These are phyloP conservation scores for Seriola aureovittata DNA, from an alignment of 2,113 vertebrate species.

Conservation along the genomic window DNA sequence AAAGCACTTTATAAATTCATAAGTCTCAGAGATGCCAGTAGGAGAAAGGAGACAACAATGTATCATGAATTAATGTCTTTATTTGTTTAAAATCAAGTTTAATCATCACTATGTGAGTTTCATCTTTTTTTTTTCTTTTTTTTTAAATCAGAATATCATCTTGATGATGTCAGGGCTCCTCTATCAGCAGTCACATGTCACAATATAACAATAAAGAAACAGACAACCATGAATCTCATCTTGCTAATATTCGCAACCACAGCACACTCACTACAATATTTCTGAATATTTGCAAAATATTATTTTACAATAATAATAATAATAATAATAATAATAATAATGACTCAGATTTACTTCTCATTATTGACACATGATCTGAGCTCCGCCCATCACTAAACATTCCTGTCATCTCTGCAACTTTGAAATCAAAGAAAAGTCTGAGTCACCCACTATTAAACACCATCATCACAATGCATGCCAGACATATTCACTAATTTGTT, in stretches of 20 bases:
- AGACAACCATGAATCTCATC: no score
- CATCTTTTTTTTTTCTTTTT: no score
- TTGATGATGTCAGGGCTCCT: no score
- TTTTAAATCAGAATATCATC: no score
- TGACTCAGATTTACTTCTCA: slow-evolving; percentile 2
- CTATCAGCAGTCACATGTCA: no score
- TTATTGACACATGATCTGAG: slow-evolving; percentile 14
- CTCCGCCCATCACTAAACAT: not conserved
- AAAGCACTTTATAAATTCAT: not conserved
- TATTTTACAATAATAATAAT: not conserved
- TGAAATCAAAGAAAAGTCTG: slow-evolving; percentile 21
- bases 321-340: not conserved
- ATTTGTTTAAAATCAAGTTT: not conserved
- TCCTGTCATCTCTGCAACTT: slow-evolving; percentile 15
- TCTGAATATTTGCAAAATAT: not conserved
- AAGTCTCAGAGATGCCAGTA: not conserved
- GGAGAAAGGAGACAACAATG: not conserved
- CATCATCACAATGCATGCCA: slow-evolving; percentile 34
- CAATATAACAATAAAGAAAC: no score
- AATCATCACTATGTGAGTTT: no score
- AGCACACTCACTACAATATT: not conserved
- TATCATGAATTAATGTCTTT: not conserved
- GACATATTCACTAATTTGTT: slow-evolving; percentile 37
- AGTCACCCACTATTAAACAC: slow-evolving; percentile 31
- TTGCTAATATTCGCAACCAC: not conserved